Base-by-base conservation (phyloP, 2,888 invertebrate species). In the Tupiocoris notatus region DNA sequence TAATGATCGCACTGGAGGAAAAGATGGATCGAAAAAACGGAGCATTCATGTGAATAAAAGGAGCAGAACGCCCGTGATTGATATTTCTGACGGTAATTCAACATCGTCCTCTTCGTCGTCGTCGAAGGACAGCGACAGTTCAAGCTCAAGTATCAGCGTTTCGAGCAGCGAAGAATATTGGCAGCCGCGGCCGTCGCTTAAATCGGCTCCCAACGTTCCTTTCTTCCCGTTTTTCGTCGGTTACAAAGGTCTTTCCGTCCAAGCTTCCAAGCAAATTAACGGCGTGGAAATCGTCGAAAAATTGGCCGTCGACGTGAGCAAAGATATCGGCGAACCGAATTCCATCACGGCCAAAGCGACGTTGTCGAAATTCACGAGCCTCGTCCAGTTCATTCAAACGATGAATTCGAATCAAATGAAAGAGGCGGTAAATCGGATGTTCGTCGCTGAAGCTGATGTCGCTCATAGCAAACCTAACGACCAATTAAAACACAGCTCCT, bases 321-420 rank as follows among this genome's bases (percentile, higher is more conserved):
- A 86, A 66, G 89, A 89, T 76, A 81, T 91, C 9, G 86, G 88
- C 77, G 85, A 87, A 54, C 86, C 88, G 0, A 86, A 86, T 82
- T 85, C 86, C 59, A 87, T 89, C 9, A 3, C 39, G 1, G 81
- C 86, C 87, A 82, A 86, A 67, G 85, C 88, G 76, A 88, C 89
- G 64, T 84, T 91, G 0, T 85, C 73, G 16, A 63, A 63, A 6
- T 73, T 73, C 23, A 39, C 73, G 12, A 63, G 25, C 12, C 22
- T 75, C 3, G 75, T 77, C n/a, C 17, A 25, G 21, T 17, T 77
- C 17, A 1, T 75, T n/a, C 64, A 65, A 54, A 75, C 77, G 17
- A 65, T 65, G 74, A 63, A 66, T 20, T 20, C 21, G 20, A 22
- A 74, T 7, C 59, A 75, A 22, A 66, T 77, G 23, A 57, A 23